Base-by-base conservation (phyloP, 2,888 invertebrate species). In the Apotomis capreana region DNA sequence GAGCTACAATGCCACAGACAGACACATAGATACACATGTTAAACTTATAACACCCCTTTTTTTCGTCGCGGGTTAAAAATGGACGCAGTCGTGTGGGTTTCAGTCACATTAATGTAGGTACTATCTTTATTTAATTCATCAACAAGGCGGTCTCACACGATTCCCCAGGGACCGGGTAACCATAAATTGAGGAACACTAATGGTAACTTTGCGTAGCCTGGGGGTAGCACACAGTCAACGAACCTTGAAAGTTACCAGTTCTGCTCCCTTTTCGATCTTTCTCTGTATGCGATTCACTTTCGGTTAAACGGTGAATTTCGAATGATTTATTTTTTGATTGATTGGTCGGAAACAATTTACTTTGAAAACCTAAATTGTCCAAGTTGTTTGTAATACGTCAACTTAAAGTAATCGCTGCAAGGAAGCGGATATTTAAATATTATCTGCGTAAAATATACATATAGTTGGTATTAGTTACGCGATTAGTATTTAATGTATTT, bases 71-170 rank as follows among this genome's bases (percentile, higher is more conserved):
- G 26, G 26, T 26, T 26, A 26, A 67, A 54, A 46, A 46, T 52
- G 6, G n/a, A 26, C 61, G 52, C 57, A 54, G 49, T 2, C 0
- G 26, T 46, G 5, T 46, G 54, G 52, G 9, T 36, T 59, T 65
- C 40, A 70, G 62, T 68, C n/a, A 59, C 13, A 13, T 52, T 62
- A 63, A 64, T 54, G 13, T 4, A 51, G 4, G 13, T 3, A 55
- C 3, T n/a, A 13, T 5, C 52, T 64, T 49, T 71, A 40, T 61
- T 71, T 59, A 70, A n/a, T 46, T 26, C 37, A 70, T 64, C 59
- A 9, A 37, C 54, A 62, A 74, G 77, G 77, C 78, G 77, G 78
- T 78, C 78, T 78, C 77, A 76, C 78, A 78, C 77, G 62, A 71
- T 58, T 75, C 76, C 73, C 71, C 72, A 59, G 73, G 74, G 70